phyloP scores from a whole-genome alignment of 2,888 invertebrate genomes.

The Acanthosepion esculentum region DNA sequence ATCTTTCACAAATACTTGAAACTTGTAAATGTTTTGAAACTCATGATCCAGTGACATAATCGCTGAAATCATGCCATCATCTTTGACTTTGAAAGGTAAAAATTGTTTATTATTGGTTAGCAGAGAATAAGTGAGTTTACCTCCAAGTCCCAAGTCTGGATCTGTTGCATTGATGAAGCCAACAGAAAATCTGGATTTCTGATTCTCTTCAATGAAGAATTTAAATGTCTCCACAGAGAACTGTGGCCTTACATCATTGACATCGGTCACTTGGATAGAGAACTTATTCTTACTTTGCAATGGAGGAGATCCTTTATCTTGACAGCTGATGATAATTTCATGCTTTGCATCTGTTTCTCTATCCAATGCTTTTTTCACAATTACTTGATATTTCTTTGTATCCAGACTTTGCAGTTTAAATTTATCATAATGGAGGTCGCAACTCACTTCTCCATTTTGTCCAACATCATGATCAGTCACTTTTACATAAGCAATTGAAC shows the following conservation, averaged over 20 bases:
- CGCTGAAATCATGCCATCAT: background rate
- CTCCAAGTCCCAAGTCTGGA: background rate
- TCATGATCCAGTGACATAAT: slow-evolving; percentile 33
- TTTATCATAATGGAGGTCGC: background rate
- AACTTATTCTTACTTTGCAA: background rate
- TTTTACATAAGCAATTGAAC: background rate
- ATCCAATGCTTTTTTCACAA: slow-evolving; percentile 33
- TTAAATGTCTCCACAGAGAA: slow-evolving; percentile 22
- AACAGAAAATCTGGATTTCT: background rate
- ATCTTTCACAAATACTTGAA: slow-evolving; percentile 20
- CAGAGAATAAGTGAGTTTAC: background rate
- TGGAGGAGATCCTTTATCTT: slow-evolving; percentile 33
- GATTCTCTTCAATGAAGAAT: slow-evolving; percentile 33
- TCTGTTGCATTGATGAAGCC: slow-evolving; percentile 23
- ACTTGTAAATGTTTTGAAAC: slow-evolving; percentile 1
- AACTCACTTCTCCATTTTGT: background rate
- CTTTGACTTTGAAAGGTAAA: slow-evolving; percentile 22
- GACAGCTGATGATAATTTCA: slow-evolving; percentile 33
- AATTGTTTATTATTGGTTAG: background rate
- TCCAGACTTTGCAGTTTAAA: background rate
- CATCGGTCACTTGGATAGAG: slow-evolving; percentile 11
- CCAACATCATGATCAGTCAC: slow-evolving; percentile 14
- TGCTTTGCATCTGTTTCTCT: background rate
- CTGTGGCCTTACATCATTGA: slow-evolving; percentile 33
- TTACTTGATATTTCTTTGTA: slow-evolving; percentile 21